phyloP scores from a whole-genome alignment of 2,113 vertebrate genomes.

The Vulpes vulpes region DNA sequence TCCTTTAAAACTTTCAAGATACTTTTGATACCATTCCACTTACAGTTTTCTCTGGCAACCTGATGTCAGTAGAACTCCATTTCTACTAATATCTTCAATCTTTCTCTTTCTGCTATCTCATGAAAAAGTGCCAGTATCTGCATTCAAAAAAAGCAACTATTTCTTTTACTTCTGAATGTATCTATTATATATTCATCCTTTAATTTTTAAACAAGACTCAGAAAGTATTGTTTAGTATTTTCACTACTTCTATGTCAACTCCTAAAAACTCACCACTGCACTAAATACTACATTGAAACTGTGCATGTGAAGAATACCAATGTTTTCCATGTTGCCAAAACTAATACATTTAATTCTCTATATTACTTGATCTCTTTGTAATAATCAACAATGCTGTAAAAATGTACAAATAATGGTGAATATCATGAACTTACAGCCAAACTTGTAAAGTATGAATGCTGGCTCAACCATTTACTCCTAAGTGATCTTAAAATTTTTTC shows the following conservation, averaged over 20 bases:
- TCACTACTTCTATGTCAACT: background rate
- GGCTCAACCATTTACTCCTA: background rate
- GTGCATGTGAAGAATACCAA: background rate
- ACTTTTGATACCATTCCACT: background rate
- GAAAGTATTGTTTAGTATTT: background rate
- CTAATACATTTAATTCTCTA: background rate
- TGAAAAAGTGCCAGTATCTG: background rate
- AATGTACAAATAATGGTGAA: background rate
- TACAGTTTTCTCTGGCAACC: background rate
- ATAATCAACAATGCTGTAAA: conserved; percentile 29
- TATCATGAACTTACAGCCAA: background rate
- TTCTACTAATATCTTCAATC: background rate
- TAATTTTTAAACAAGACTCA: background rate
- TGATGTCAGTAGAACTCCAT: background rate
- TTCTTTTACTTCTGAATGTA: background rate
- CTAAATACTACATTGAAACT: background rate
- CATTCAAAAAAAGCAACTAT: background rate
- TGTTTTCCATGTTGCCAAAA: background rate
- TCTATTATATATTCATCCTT: background rate
- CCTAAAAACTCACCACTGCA: background rate
- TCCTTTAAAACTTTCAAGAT: background rate
- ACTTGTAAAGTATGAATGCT: background rate
- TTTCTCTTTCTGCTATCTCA: background rate
- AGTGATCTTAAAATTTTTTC: background rate
- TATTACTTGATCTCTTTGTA: background rate